Conservation (phyloP, 2,113 vertebrate genomes). For the Ictalurus punctatus region DNA sequence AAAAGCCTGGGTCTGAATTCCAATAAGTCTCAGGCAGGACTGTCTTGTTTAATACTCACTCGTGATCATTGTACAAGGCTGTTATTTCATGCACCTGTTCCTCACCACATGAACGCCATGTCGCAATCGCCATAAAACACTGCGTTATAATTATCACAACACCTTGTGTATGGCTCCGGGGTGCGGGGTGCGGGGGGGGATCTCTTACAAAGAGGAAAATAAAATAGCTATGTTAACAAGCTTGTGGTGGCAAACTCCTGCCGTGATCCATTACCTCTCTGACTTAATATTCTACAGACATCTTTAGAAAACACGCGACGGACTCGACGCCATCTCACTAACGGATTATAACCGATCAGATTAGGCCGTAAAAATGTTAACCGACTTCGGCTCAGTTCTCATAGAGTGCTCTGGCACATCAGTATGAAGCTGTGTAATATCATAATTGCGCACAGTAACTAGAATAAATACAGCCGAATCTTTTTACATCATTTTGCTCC, state of each 20-base stretch:
- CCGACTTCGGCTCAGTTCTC: not conserved
- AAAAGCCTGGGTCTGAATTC: not conserved
- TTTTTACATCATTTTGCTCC: not conserved
- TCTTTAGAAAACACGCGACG: slow-evolving; percentile 25
- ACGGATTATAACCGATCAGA: slow-evolving; percentile 41
- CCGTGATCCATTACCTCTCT: slow-evolving; percentile 50
- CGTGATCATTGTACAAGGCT: not conserved
- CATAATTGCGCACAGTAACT: slow-evolving; percentile 14
- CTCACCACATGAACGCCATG: slow-evolving; percentile 18
- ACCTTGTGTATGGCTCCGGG: not conserved
- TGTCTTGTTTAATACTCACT: not conserved
- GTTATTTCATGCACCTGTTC: slow-evolving; percentile 44
- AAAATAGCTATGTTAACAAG: slow-evolving; percentile 51
- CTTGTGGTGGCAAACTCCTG: slow-evolving; percentile 45
- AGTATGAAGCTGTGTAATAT: slow-evolving; percentile 18
- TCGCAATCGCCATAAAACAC: slow-evolving; percentile 44
- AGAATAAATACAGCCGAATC: slow-evolving; percentile 8
- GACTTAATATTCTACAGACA: slow-evolving; percentile 50
- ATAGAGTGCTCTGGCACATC: not conserved
- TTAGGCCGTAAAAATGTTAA: slow-evolving; percentile 32
- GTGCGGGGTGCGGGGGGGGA: not conserved
- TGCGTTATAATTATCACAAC: slow-evolving; percentile 47
- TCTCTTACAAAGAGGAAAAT: slow-evolving; percentile 33
- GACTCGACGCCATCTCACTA: slow-evolving; percentile 15
- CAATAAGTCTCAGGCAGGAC: not conserved